Evolutionary conservation across 2,113 vertebrate species (phyloP).

Genomic region (Scomber colias): DNA sequence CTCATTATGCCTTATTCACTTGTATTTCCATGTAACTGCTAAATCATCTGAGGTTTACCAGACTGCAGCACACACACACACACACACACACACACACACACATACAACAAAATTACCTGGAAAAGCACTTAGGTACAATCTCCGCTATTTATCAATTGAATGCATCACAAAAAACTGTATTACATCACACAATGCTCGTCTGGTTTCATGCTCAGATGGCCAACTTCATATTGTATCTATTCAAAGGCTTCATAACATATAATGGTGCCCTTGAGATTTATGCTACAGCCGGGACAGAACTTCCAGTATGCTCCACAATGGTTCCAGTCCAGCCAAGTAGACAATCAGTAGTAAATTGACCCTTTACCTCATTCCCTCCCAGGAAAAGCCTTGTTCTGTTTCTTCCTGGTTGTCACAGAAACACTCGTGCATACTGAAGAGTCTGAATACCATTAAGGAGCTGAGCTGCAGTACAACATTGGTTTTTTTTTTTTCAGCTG

Average conservation of each 20-base stretch:
- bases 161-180: conserved; percentile 13
- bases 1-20: no score
- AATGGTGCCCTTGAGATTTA: conserved; percentile 25
- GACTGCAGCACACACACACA: no score
- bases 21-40: no score
- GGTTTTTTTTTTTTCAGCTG: conserved; percentile 10
- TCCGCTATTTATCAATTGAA: conserved; percentile 1
- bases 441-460: conserved; percentile 56
- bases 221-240: not conserved
- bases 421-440: conserved; percentile 45
- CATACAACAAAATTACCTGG: not conserved
- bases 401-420: conserved; percentile 84
- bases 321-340: conserved; percentile 40
- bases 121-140: not conserved
- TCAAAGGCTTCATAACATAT: conserved; percentile 21
- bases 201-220: not conserved
- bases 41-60: no score
- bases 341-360: conserved; percentile 33
- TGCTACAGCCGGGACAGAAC: conserved; percentile 25
- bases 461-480: conserved; percentile 24
- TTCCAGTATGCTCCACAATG: conserved; percentile 40
- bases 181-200: not conserved
- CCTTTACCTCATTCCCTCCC: conserved; percentile 62
- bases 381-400: conserved; percentile 81
- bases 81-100: not conserved